phyloP scores from a whole-genome alignment of 2,797 vertebrate genomes.

The Acridotheres tristis region DNA sequence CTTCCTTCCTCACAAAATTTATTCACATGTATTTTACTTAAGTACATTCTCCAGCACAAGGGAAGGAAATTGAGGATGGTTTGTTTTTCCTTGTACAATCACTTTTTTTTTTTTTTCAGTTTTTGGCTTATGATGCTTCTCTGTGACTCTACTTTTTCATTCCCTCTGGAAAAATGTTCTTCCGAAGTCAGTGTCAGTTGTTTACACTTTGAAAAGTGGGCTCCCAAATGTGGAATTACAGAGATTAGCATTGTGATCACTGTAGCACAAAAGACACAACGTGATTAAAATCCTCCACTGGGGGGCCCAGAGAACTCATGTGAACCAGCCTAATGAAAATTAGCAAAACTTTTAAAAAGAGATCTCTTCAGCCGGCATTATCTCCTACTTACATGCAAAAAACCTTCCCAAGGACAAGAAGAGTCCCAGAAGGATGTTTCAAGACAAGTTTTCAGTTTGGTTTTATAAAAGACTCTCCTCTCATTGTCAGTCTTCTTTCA shows the following conservation, averaged over 20 bases:
- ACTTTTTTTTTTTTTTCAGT: accelerated
- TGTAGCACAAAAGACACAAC: not conserved
- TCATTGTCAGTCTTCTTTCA: not conserved
- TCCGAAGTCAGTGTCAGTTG: not conserved
- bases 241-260: not conserved
- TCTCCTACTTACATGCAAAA: not conserved
- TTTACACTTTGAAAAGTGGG: conserved; percentile 16
- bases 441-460: not conserved
- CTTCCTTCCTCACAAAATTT: not conserved
- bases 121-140: not conserved
- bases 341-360: not conserved
- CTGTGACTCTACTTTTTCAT: not conserved
- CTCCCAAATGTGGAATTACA: conserved; percentile 24
- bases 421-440: not conserved
- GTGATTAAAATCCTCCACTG: conserved; percentile 14
- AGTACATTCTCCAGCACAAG: not conserved
- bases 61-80: not conserved
- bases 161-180: conserved; percentile 16
- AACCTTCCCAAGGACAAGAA: not conserved
- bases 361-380: not conserved
- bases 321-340: conserved; percentile 19
- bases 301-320: not conserved
- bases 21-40: not conserved
- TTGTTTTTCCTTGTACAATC: not conserved
- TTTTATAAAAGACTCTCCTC: not conserved